phyloP scores from a whole-genome alignment of 2,888 invertebrate genomes.

The Lordiphosa fenestrarum region DNA sequence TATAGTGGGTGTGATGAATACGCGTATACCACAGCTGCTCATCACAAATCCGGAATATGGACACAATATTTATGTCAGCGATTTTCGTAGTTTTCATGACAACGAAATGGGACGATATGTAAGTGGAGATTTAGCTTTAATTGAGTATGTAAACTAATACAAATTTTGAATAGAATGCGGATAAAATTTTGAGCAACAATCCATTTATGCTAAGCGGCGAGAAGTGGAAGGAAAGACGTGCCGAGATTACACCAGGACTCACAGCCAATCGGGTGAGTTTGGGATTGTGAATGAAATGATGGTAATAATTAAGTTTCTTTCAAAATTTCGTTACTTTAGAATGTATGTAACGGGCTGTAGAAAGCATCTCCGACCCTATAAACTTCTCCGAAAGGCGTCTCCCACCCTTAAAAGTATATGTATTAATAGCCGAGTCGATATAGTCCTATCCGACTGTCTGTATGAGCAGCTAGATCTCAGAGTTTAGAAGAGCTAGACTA shows the following conservation, averaged over 20 bases:
- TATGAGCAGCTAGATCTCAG: too few species aligned
- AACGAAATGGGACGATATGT: constrained; percentile 69
- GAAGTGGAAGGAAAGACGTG: constrained; percentile 81
- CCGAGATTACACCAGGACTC: constrained; percentile 81
- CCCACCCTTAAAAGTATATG: too few species aligned
- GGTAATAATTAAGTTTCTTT: too few species aligned
- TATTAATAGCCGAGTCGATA: too few species aligned
- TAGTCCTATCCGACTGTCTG: too few species aligned
- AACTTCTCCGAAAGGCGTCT: too few species aligned
- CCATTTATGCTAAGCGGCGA: constrained; percentile 81
- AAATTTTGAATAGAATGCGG: constrained; percentile 76
- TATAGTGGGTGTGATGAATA: constrained; percentile 79
- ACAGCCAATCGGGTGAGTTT: constrained; percentile 80
- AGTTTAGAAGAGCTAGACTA: too few species aligned
- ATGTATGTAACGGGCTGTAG: too few species aligned
- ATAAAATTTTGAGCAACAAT: constrained; percentile 81
- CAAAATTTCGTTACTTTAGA: too few species aligned
- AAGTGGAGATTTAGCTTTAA: constrained; percentile 18
- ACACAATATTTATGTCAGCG: constrained; percentile 77
- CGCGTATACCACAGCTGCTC: constrained; percentile 77
- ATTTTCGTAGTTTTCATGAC: constrained; percentile 79
- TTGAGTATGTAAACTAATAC: background rate
- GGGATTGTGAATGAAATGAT: too few species aligned
- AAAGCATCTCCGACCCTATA: too few species aligned
- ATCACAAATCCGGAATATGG: constrained; percentile 77